Conservation (phyloP, 2,113 vertebrate genomes). For the Corydoras sp. region DNA sequence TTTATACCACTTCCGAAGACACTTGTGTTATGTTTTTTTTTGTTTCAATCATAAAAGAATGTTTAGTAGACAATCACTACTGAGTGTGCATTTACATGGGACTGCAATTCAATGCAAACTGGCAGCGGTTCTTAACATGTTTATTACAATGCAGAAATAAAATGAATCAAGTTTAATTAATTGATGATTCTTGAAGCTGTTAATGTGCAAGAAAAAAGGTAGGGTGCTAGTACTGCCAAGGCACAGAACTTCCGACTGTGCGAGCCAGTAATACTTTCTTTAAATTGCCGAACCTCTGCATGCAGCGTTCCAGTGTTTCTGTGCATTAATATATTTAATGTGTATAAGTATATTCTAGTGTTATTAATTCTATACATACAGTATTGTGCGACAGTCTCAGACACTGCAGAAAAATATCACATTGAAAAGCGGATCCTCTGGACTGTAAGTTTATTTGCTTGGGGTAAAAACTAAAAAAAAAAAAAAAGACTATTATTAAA, state of each 20-base stretch:
- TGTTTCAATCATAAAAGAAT: too few relatives aligned
- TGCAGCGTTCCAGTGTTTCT: conserved; percentile 61
- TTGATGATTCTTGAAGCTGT: not conserved
- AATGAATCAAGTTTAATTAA: too few relatives aligned
- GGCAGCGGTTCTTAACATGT: conserved; percentile 4
- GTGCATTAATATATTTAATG: conserved; percentile 53
- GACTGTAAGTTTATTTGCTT: too few relatives aligned
- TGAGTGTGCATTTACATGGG: too few relatives aligned
- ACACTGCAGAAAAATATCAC: too few relatives aligned
- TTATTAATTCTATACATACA: conserved; percentile 47
- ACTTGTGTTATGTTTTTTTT: not conserved
- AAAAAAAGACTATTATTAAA: too few relatives aligned
- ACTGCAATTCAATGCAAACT: not conserved
- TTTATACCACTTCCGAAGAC: not conserved
- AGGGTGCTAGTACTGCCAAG: conserved; percentile 28
- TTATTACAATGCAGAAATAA: not conserved
- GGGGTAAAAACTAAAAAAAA: too few relatives aligned
- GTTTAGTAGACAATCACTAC: too few relatives aligned
- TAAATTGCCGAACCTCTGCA: conserved; percentile 57
- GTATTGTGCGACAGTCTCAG: too few relatives aligned
- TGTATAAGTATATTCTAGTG: conserved; percentile 52
- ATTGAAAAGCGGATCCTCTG: too few relatives aligned
- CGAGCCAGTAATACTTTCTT: conserved; percentile 22
- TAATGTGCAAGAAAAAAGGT: conserved; percentile 9
- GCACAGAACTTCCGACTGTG: conserved; percentile 16